Percentiles rank a stretch among this genome's conserved stretches.
Evolutionary conservation across 2,888 invertebrate species (phyloP).

Genomic region (Drosophila nr. perissopoda): DNA sequence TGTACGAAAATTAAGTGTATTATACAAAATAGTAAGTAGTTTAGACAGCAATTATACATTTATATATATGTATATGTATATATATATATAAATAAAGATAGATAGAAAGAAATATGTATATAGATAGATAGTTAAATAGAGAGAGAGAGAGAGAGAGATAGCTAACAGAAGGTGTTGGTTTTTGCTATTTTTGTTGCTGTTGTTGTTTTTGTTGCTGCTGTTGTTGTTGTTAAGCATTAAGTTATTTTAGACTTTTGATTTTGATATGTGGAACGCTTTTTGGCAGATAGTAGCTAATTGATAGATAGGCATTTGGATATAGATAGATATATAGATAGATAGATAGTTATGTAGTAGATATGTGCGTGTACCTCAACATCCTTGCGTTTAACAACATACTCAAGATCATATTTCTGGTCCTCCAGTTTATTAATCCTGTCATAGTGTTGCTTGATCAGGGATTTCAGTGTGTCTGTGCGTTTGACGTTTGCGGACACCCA

Average conservation of each 20-base stretch:
- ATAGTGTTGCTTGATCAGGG: slow-evolving; percentile 93
- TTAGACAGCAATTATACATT: slow-evolving; percentile 47
- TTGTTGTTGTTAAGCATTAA: slow-evolving; percentile 63
- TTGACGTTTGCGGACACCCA: slow-evolving; percentile 14
- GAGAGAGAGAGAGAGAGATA: slow-evolving; percentile 49
- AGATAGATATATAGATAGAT: slow-evolving; percentile 33
- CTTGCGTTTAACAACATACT: slow-evolving; percentile 98
- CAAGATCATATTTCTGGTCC: slow-evolving; percentile 98
- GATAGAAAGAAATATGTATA: slow-evolving; percentile 12
- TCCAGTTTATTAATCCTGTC: slow-evolving; percentile 95
- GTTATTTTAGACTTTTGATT: slow-evolving; percentile 59
- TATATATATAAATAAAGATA: slow-evolving; percentile 20
- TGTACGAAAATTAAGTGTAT: slow-evolving; percentile 61
- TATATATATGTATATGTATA: slow-evolving; percentile 14
- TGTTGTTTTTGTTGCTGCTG: slow-evolving; percentile 49
- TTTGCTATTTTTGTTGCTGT: slow-evolving; percentile 34
- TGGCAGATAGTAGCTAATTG: slow-evolving; percentile 13
- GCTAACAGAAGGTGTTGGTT: slow-evolving; percentile 64
- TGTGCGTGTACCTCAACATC: slow-evolving; percentile 95
- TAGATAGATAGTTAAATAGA: slow-evolving; percentile 33
- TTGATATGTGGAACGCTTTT: slow-evolving; percentile 52
- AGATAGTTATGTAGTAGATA: slow-evolving; percentile 46
- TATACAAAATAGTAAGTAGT: slow-evolving; percentile 57
- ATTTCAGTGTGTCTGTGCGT: slow-evolving; percentile 90
- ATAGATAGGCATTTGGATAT: slow-evolving; percentile 21